Evolutionary conservation across 2,113 vertebrate genomes (phyloP).

Genomic region (Phrynosoma platyrhinos): DNA sequence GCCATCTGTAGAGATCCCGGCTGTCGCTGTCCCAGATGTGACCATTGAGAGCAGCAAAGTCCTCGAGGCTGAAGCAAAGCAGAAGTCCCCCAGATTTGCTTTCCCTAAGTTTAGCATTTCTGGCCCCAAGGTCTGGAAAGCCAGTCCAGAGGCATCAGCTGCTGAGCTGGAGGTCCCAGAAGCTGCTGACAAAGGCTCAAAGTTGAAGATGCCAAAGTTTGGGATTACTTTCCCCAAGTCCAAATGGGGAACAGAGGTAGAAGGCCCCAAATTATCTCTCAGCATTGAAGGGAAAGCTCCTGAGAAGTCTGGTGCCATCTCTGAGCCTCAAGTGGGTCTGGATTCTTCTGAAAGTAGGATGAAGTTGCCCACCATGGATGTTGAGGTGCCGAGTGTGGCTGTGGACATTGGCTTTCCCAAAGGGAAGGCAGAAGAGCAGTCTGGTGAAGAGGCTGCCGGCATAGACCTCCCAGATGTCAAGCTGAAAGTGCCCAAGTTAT

Average conservation of each 20-base stretch:
- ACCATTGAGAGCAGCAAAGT: slow-evolving; percentile 8
- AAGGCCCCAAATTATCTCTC: slow-evolving; percentile 7
- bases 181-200: slow-evolving; percentile 59
- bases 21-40: slow-evolving; percentile 58
- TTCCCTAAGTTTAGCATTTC: slow-evolving; percentile 75
- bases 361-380: slow-evolving; percentile 83
- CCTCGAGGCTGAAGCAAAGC: slow-evolving; percentile 52
- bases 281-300: slow-evolving; percentile 41
- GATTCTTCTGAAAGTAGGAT: slow-evolving; percentile 60
- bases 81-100: slow-evolving; percentile 74
- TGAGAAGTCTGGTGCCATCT: neutral
- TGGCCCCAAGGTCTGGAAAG: slow-evolving; percentile 65
- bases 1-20: slow-evolving; percentile 64
- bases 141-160: slow-evolving; percentile 34
- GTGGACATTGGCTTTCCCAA: slow-evolving; percentile 79
- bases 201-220: slow-evolving; percentile 74
- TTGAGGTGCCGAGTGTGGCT: slow-evolving; percentile 82
- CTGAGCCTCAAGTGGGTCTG: neutral
- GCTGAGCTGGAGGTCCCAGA: slow-evolving; percentile 59
- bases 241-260: slow-evolving; percentile 50
- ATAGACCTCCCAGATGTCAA: slow-evolving; percentile 74
- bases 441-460: slow-evolving; percentile 74
- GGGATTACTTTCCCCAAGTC: slow-evolving; percentile 71
- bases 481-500: slow-evolving; percentile 79
- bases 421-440: slow-evolving; percentile 62